Conservation (phyloP, 2,797 vertebrate species). For the Phyllotis vaccarum region DNA sequence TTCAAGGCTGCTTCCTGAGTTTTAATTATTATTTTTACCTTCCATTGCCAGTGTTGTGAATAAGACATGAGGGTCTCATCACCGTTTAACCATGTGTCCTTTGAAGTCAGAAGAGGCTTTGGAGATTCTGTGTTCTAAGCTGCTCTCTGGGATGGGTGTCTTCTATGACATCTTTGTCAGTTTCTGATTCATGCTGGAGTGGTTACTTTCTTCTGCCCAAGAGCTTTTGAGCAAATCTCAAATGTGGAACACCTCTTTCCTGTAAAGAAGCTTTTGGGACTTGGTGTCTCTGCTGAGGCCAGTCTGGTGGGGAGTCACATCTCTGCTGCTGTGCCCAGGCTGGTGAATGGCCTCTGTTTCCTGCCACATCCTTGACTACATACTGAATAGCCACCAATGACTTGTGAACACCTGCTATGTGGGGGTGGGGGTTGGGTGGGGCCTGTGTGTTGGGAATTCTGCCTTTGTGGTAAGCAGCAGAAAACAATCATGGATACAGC, state of each 20-base stretch:
- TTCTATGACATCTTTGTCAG: neutral
- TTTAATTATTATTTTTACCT: neutral
- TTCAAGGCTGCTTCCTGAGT: neutral
- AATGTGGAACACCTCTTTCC: rapidly evolving
- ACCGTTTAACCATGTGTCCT: rapidly evolving
- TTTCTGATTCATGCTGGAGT: neutral
- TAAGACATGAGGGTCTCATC: neutral
- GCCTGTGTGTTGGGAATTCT: neutral
- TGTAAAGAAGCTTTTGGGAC: too few species aligned
- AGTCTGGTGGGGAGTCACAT: neutral
- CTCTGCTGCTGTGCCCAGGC: neutral
- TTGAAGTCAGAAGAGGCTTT: rapidly evolving
- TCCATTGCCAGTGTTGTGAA: neutral
- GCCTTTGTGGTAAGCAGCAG: neutral
- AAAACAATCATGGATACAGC: rapidly evolving
- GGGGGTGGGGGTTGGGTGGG: rapidly evolving
- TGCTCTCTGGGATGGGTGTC: neutral
- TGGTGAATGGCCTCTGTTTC: neutral
- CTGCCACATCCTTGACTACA: neutral
- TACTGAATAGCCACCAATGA: rapidly evolving
- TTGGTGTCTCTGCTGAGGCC: neutral
- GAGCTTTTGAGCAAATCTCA: neutral
- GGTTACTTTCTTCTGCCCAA: neutral
- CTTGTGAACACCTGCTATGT: neutral
- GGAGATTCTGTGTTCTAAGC: neutral